Percentiles rank a stretch among this genome's conserved stretches.
phyloP scores from a whole-genome alignment of 2,797 vertebrate genomes.

The Neopelma chrysocephalum region DNA sequence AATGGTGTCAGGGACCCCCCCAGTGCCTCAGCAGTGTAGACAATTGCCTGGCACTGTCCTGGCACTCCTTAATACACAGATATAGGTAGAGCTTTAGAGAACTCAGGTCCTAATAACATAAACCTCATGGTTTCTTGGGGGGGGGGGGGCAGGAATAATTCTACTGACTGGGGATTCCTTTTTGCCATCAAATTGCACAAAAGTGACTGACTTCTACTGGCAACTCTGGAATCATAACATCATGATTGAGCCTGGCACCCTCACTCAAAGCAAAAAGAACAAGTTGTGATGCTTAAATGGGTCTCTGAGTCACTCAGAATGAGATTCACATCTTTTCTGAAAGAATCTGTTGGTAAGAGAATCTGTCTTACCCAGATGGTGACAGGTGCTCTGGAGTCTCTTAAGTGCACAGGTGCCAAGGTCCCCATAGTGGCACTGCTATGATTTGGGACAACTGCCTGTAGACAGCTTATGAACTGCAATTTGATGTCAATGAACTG shows the following conservation, averaged over 20 bases:
- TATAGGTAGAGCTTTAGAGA: not conserved
- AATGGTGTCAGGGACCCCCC: not conserved
- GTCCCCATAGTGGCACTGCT: not conserved
- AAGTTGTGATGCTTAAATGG: fast-evolving
- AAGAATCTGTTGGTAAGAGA: not conserved
- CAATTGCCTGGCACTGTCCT: not conserved
- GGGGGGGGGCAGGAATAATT: not conserved
- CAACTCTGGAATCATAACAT: not conserved
- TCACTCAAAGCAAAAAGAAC: not conserved
- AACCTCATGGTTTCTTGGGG: not conserved
- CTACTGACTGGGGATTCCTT: not conserved
- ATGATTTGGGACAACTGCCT: not conserved
- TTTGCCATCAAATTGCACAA: not conserved
- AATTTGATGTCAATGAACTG: not conserved
- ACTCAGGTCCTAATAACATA: not conserved
- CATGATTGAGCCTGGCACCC: not conserved
- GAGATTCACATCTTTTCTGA: not conserved
- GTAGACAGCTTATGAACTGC: not conserved
- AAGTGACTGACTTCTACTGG: not conserved
- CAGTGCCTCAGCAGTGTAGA: not conserved
- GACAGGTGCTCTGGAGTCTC: not conserved
- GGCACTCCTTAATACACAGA: too few species aligned
- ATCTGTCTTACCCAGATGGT: not conserved
- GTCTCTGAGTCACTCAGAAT: not conserved
- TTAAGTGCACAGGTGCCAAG: not conserved